Percentiles rank a stretch among this genome's conserved stretches.
Evolutionary conservation across 2,113 vertebrate species (phyloP).

Genomic region (Balaeniceps rex): DNA sequence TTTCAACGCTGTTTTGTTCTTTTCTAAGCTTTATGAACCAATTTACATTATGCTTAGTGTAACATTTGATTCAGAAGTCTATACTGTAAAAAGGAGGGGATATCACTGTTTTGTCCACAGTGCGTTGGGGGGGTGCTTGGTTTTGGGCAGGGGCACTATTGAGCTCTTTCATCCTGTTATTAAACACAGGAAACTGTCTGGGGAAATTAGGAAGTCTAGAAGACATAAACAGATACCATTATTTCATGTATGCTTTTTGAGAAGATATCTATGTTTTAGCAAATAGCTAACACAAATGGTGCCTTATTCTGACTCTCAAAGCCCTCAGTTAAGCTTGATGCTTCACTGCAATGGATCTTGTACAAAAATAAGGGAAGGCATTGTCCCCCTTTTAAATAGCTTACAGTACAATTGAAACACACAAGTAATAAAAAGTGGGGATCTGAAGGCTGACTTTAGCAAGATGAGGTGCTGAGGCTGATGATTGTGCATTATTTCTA

Average conservation of each 20-base stretch:
- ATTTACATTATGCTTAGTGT: neutral
- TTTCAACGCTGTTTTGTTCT: neutral
- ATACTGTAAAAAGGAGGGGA: neutral
- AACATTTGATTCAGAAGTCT: constrained; percentile 5
- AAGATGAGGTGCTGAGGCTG: neutral
- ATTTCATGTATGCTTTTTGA: neutral
- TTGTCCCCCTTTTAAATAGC: neutral
- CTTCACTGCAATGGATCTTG: neutral
- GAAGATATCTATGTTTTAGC: neutral
- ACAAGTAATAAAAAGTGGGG: neutral
- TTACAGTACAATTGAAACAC: neutral
- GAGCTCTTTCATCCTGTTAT: neutral
- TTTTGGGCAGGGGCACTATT: neutral
- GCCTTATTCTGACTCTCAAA: neutral
- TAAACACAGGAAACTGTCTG: neutral
- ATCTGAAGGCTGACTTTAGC: neutral
- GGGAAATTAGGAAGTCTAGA: neutral
- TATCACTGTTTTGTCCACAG: neutral
- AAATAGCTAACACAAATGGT: neutral
- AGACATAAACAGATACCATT: neutral
- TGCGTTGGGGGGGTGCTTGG: neutral
- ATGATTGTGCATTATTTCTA: neutral
- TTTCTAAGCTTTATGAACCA: neutral
- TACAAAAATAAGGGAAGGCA: neutral
- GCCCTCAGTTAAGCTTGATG: neutral